These are phyloP conservation scores for Penaeus vannamei DNA, from an alignment of 1,140 invertebrate genomes.

Conservation along the genomic window DNA sequence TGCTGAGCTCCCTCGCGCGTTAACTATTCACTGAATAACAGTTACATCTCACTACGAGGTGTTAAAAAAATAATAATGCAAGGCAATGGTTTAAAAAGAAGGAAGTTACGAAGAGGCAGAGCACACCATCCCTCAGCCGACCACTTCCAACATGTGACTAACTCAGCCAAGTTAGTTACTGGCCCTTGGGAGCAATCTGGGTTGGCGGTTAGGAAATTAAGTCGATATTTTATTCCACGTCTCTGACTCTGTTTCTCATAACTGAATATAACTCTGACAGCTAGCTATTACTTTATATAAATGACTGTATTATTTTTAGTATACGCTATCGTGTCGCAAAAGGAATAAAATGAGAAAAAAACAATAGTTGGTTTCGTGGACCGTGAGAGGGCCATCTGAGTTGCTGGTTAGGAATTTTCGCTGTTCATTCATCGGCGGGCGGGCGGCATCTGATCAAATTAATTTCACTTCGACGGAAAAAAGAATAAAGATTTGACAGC, in stretches of 20 bases:
- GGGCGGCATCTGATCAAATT: not conserved
- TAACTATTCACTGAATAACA: too few relatives aligned
- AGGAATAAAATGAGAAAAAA: not conserved
- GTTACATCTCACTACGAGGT: too few relatives aligned
- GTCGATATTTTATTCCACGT: not conserved
- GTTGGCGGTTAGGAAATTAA: not conserved
- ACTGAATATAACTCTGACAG: too few relatives aligned
- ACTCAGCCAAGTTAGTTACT: slow-evolving; percentile 37
- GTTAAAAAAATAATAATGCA: too few relatives aligned
- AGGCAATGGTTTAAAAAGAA: not conserved
- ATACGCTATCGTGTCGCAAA: too few relatives aligned
- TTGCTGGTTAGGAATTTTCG: slow-evolving; percentile 34
- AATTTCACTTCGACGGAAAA: not conserved
- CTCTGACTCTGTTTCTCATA: too few relatives aligned
- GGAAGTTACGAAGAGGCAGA: not conserved
- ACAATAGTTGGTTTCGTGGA: not conserved
- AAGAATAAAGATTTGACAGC: too few relatives aligned
- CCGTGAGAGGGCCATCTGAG: not conserved
- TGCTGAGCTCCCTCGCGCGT: too few relatives aligned
- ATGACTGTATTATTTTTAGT: too few relatives aligned
- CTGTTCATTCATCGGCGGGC: slow-evolving; percentile 9
- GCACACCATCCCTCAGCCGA: not conserved
- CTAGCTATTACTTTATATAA: too few relatives aligned
- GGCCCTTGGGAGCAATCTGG: slow-evolving; percentile 15
- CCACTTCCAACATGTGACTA: slow-evolving; percentile 43